Percentiles rank a stretch among this genome's conserved stretches.
phyloP scores from a whole-genome alignment of 2,888 invertebrate genomes.

The Callinectes sapidus region DNA sequence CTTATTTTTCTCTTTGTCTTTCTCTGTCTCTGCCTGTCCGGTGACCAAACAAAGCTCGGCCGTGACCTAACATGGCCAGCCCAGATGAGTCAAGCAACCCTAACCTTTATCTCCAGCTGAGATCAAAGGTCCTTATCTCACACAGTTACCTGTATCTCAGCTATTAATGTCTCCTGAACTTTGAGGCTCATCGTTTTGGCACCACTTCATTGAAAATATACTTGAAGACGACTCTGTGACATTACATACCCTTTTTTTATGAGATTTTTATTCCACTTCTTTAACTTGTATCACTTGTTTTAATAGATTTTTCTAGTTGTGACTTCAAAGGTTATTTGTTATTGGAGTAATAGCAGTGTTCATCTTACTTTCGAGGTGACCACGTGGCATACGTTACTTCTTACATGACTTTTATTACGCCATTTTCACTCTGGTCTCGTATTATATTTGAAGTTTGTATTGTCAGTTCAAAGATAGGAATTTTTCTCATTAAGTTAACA shows the following conservation, averaged over 20 bases:
- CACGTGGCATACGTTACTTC: background rate
- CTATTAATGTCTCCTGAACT: background rate
- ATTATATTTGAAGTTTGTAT: background rate
- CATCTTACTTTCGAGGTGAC: too few relatives aligned
- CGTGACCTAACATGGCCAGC: background rate
- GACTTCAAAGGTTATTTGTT: too few relatives aligned
- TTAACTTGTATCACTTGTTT: background rate
- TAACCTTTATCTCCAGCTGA: background rate
- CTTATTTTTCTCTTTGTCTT: background rate
- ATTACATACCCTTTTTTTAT: background rate
- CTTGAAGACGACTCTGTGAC: background rate
- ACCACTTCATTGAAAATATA: background rate
- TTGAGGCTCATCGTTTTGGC: background rate
- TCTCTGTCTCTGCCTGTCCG: background rate
- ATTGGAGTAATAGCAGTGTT: too few relatives aligned
- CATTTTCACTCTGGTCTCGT: background rate
- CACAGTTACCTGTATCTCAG: background rate
- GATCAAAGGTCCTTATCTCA: background rate
- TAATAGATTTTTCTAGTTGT: background rate
- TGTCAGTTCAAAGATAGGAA: background rate
- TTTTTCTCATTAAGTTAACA: background rate
- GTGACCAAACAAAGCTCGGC: conserved; percentile 5
- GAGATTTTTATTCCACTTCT: background rate
- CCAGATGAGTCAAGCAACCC: background rate
- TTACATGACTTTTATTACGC: background rate